Percentiles rank a stretch among this genome's conserved stretches.
Conservation (phyloP, 2,113 vertebrate species). For the Dicaeum eximium region DNA sequence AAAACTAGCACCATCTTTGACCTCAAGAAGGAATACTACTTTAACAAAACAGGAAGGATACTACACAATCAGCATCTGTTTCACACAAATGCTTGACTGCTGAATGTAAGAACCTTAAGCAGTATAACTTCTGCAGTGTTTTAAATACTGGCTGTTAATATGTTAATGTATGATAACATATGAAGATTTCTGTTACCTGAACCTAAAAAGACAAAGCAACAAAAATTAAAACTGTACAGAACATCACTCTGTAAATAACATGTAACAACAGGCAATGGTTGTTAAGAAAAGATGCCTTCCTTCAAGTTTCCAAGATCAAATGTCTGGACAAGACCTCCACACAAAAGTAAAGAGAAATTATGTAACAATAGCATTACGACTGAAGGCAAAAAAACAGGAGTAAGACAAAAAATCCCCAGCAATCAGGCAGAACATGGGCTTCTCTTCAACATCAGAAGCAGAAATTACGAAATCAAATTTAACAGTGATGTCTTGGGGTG, state of each 20-base stretch:
- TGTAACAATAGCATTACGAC: neutral
- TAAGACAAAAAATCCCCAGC: neutral
- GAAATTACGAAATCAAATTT: neutral
- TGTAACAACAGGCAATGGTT: neutral
- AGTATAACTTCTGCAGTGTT: neutral
- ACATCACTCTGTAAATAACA: neutral
- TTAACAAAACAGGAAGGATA: conserved; percentile 27
- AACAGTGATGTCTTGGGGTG: neutral
- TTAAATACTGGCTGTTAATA: neutral
- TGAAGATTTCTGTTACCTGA: neutral
- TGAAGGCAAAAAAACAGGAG: neutral
- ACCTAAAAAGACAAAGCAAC: neutral
- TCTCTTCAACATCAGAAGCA: neutral
- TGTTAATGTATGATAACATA: neutral
- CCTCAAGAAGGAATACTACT: neutral
- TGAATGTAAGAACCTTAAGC: conserved; percentile 9
- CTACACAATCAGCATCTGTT: conserved; percentile 47
- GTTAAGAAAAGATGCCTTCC: neutral
- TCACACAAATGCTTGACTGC: conserved; percentile 45
- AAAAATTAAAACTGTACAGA: neutral
- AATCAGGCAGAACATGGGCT: neutral
- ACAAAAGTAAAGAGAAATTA: neutral
- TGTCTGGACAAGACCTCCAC: neutral
- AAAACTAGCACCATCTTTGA: conserved; percentile 18
- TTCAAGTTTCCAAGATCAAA: neutral